These are phyloP conservation scores for Drosophila differens DNA, from an alignment of 2,888 invertebrate species.

Conservation along the genomic window DNA sequence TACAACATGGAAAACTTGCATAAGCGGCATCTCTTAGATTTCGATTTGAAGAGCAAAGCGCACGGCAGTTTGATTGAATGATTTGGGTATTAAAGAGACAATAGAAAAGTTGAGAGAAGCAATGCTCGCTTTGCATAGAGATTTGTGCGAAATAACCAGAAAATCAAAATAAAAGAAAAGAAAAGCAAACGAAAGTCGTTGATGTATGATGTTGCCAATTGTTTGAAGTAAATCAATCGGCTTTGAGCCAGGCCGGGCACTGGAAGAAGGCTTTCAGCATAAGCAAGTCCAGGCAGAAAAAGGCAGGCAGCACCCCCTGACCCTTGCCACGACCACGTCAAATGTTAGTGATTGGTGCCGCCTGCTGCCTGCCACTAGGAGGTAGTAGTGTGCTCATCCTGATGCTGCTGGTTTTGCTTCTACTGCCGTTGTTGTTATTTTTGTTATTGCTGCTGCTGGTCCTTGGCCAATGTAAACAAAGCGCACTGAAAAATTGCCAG, in stretches of 20 bases:
- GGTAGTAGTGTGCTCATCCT: slow-evolving; percentile 35
- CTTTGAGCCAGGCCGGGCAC: slow-evolving; percentile 21
- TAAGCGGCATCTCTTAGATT: slow-evolving; percentile 31
- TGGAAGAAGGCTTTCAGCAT: slow-evolving; percentile 36
- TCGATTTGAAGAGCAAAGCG: slow-evolving; percentile 16
- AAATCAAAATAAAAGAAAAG: slow-evolving; percentile 28
- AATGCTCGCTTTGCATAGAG: slow-evolving; percentile 58
- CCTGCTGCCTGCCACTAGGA: slow-evolving; percentile 31
- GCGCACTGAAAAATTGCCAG: slow-evolving; percentile 72
- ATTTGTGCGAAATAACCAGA: slow-evolving; percentile 55
- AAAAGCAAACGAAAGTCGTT: slow-evolving; percentile 60
- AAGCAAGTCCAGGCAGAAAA: slow-evolving; percentile 60
- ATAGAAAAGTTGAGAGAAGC: slow-evolving; percentile 29
- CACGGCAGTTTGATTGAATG: slow-evolving; percentile 40
- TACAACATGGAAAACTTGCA: slow-evolving; percentile 13
- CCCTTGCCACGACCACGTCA: slow-evolving; percentile 22
- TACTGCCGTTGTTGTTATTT: slow-evolving; percentile 7
- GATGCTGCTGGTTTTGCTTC: slow-evolving; percentile 11
- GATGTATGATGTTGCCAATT: slow-evolving; percentile 82
- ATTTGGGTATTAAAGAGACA: slow-evolving; percentile 22
- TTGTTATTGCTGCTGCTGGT: slow-evolving; percentile 25
- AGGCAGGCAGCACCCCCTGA: slow-evolving; percentile 47
- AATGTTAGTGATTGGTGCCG: slow-evolving; percentile 54
- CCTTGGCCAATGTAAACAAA: slow-evolving; percentile 63
- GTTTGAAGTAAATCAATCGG: slow-evolving; percentile 79